Evolutionary conservation across 2,888 invertebrate genomes (phyloP), one percentile per base, ranked within the genome.

Genomic region (Ichneumoninae sp.): DNA sequence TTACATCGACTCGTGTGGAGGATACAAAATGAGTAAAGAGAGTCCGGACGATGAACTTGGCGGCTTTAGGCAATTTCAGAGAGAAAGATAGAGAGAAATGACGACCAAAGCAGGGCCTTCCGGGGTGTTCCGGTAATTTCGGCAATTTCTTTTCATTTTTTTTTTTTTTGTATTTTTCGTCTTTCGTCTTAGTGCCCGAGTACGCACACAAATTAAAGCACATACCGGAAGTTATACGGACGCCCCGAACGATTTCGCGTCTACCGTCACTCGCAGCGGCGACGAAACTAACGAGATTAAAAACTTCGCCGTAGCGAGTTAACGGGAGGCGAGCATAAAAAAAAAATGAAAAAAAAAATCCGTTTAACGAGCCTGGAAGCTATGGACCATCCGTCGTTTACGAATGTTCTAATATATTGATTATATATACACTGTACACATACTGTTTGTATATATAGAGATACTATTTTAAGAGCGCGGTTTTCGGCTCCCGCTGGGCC

Each of bases 371-470:
- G 60, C 74, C 78, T 79, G 75, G 40, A 79, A 83, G 81, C 85
- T 76, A 76, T 77, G 83, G 83, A 85, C 80, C 85, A 85, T 81
- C 83, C 79, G 83, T 84, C 84, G 84, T 83, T 84, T 83, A 83
- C 83, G 85, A 86, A 86, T 85, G 83, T 86, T 86, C 81, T 85
- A 86, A 83, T 84, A 85, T 84, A 86, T 82, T 85, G 69, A 86
- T 83, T 85, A 85, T 81, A 72, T 71, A 78, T 77, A 76, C 69
- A 81, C 69, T 84, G 83, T 83, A 85, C 82, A 86, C 88, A 86
- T 88, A 88, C 88, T 87, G 88, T 91, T 90, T 91, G 90, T 91
- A 91, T 86, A 90, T 90, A 90, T 88, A 86, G 75, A 87, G 85
- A 88, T 90, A 90, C 77, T 89, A 89, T 89, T 89, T 86, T 89